Evolutionary conservation across 2,888 invertebrate species (phyloP), one percentile per base, ranked within the genome.

Genomic region (Amitus sp.): DNA sequence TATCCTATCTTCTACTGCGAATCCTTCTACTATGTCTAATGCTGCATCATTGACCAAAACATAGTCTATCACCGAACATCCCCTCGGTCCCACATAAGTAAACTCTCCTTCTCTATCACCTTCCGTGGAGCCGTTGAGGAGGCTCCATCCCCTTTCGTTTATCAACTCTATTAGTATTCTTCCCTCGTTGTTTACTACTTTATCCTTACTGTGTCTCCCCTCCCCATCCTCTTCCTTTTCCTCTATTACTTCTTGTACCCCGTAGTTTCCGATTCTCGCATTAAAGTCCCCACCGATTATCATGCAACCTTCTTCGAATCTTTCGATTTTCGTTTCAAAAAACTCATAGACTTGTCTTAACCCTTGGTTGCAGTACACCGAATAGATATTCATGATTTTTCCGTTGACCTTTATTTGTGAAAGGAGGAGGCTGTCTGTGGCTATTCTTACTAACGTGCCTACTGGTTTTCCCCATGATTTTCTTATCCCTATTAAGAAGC

Each of bases 91-190:
- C 13, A 57, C 34, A 48, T 52, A 65, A 1, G 66, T 63, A 17
- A 27, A 62, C 23, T 69, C 57, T 4, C 67, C 66, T 10, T 59
- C 46, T 47, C 50, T 50, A 50, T 66, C 66, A n/a, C 65, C 57
- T 23, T 57, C 48, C 13, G 37, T 43, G 1, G 45, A 50, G 42
- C 56, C 63, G 28, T 67, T 68, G 4, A 63, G 15, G 1, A 69
- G 55, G n/a, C 39, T 19, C 62, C 61, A 62, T 1, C 63, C 65
- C 39, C 47, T 47, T 2, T 62, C 47, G 13, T 61, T 62, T 12
- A 62, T 15, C n/a, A 28, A 15, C 6, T 53, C 48, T 13, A 66
- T 23, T 7, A 62, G 42, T 7, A 49, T 28, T 17, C 17, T 45
- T 10, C 65, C 61, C 23, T 52, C 47, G 17, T 51, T 53, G 6